A percentile compares a stretch with the other conserved stretches of the same genome.
These are phyloP conservation scores for Marisa cornuarietis DNA, from an alignment of 1,140 invertebrate species.

Conservation along the genomic window DNA sequence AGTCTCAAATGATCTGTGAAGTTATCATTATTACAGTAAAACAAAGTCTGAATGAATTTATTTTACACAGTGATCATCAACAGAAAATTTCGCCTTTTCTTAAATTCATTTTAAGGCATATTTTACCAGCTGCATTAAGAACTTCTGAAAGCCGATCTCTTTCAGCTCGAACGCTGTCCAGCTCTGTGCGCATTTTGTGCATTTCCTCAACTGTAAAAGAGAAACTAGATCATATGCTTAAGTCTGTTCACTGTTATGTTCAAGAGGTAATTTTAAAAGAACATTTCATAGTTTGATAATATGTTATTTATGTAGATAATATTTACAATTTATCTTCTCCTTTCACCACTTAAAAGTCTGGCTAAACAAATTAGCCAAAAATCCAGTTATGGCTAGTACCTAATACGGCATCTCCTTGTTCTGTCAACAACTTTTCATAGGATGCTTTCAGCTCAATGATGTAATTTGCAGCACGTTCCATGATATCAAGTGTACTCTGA, in stretches of 20 bases:
- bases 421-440: conserved; percentile 48
- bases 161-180: conserved; percentile 46
- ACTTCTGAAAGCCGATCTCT: conserved; percentile 54
- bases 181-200: conserved; percentile 44
- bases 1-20: too few relatives aligned
- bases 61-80: too few relatives aligned
- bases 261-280: too few relatives aligned
- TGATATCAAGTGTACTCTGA: conserved; percentile 61
- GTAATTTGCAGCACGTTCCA: conserved; percentile 60
- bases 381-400: conserved; percentile 26
- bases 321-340: too few relatives aligned
- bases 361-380: too few relatives aligned
- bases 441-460: conserved; percentile 58
- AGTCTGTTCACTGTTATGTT: too few relatives aligned
- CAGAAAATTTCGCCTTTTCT: neutral
- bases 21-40: too few relatives aligned
- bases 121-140: conserved; percentile 52
- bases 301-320: too few relatives aligned
- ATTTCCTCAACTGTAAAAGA: conserved; percentile 52
- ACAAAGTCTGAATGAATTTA: too few relatives aligned
- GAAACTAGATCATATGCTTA: neutral
- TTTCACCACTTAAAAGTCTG: too few relatives aligned
- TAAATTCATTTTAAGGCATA: neutral
- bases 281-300: too few relatives aligned
- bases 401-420: conserved; percentile 48